Base-by-base conservation (phyloP, 2,113 vertebrate genomes). In the Hymenochirus boettgeri region DNA sequence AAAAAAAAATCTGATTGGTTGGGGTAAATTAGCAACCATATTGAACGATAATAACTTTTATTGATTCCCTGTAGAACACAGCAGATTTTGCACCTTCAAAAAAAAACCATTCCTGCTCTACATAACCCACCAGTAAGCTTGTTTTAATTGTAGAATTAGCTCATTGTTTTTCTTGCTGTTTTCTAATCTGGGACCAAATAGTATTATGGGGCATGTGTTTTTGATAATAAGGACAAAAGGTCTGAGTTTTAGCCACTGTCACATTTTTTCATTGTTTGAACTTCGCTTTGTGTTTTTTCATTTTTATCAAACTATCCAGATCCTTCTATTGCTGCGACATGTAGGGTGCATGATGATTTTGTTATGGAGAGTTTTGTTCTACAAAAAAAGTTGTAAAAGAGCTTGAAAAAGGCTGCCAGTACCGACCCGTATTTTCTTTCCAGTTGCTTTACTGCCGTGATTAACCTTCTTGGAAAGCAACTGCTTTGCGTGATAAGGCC, bases 401-500 rank as follows among this genome's bases (percentile, higher is more conserved):
- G 66, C 70, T 73, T 77, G 72, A 78, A 73, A 86, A 35, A 35
- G 33, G 33, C 33, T 35, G 10, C 33, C 78, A 75, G 76, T 79
- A 79, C 69, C 70, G 70, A 83, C 73, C 70, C 77, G 78, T 78
- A 82, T 79, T 77, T 84, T 77, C 75, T 77, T 70, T 78, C 80
- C 83, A 79, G 64, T 78, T 79, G 50, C 71, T 73, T 52, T 67
- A 66, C 71, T 83, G 73, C 69, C 72, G 63, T 89, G 86, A 90
- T 90, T 82, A 76, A 84, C 82, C 76, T 78, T 57, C 81, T 85
- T 90, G 88, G 73, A 74, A 73, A 77, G 72, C 69, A 76, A 57
- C 17, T 73, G 76, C 70, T 72, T 86, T 80, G 84, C 73, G 69
- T 90, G 88, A 89, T 89, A 86, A 82, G 74, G 69, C 62, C 76